Evolutionary conservation across 64 coral and sea anemone genomes (phyloP).

Genomic region (Stichodactyla mertensii): DNA sequence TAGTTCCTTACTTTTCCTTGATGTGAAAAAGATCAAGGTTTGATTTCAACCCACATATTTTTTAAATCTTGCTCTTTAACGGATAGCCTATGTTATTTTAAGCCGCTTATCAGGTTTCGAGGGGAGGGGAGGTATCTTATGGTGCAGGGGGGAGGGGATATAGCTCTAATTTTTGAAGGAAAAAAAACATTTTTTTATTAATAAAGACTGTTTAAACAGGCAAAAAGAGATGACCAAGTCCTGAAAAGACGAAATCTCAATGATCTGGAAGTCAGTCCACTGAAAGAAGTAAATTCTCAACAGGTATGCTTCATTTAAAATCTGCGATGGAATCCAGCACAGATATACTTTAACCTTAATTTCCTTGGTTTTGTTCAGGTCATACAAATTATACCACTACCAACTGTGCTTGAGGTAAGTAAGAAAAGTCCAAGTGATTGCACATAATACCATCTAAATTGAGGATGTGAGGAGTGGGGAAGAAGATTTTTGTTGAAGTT

Average conservation of each 20-base stretch:
- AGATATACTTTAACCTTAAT: not conserved
- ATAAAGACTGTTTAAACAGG: constrained; percentile 9
- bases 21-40: not conserved
- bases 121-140: not conserved
- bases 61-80: not conserved
- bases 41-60: not conserved
- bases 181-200: too few relatives aligned
- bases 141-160: not conserved
- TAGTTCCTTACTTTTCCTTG: too few relatives aligned
- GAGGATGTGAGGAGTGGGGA: too few relatives aligned
- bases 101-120: not conserved
- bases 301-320: constrained; percentile 14
- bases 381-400: constrained; percentile 34
- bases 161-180: not conserved
- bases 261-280: constrained; percentile 42
- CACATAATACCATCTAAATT: not conserved
- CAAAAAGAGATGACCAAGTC: constrained; percentile 64
- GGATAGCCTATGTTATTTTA: not conserved
- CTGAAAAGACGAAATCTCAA: constrained; percentile 70
- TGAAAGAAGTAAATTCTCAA: constrained; percentile 55
- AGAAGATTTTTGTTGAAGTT: too few relatives aligned
- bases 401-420: constrained; percentile 27
- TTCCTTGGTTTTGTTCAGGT: not conserved
- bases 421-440: not conserved
- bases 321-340: not conserved